phyloP scores from a whole-genome alignment of 2,888 invertebrate genomes.

The Drosophila kanekoi region DNA sequence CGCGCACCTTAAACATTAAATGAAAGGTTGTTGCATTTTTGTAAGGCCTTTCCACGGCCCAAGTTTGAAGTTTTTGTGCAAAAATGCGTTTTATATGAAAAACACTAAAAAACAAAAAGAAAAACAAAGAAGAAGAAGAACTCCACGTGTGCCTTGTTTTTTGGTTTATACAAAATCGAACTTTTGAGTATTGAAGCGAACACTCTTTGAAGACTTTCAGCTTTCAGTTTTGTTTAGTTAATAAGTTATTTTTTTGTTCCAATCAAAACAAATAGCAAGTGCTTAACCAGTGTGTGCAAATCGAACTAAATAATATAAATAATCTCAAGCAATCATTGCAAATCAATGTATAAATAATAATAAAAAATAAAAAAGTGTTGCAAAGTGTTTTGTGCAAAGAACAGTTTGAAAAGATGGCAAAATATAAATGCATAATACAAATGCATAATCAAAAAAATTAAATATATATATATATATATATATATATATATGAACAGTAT shows the following conservation, averaged over 20 bases:
- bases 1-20: slow-evolving; percentile 18
- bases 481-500: slow-evolving; percentile 15
- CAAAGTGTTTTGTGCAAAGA: slow-evolving; percentile 57
- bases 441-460: slow-evolving; percentile 6
- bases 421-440: slow-evolving; percentile 3
- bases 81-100: slow-evolving; percentile 63
- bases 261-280: slow-evolving; percentile 17
- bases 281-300: slow-evolving; percentile 43
- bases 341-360: slow-evolving; percentile 7
- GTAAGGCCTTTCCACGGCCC: slow-evolving; percentile 28
- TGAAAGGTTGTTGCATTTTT: slow-evolving; percentile 18
- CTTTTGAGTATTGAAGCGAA: slow-evolving; percentile 74
- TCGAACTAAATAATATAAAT: slow-evolving; percentile 33
- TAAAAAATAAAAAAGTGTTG: slow-evolving; percentile 8
- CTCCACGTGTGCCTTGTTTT: slow-evolving; percentile 61
- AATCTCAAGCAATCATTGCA: slow-evolving; percentile 15
- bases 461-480: too few species aligned
- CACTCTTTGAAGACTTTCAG: slow-evolving; percentile 77
- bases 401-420: slow-evolving; percentile 26
- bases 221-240: slow-evolving; percentile 33
- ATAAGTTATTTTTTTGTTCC: slow-evolving; percentile 45
- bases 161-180: slow-evolving; percentile 47
- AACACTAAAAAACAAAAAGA: slow-evolving; percentile 54
- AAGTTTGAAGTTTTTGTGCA: slow-evolving; percentile 66
- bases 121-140: slow-evolving; percentile 36